Conservation (phyloP, 2,888 invertebrate species). For the Linnaemya vulpina region DNA sequence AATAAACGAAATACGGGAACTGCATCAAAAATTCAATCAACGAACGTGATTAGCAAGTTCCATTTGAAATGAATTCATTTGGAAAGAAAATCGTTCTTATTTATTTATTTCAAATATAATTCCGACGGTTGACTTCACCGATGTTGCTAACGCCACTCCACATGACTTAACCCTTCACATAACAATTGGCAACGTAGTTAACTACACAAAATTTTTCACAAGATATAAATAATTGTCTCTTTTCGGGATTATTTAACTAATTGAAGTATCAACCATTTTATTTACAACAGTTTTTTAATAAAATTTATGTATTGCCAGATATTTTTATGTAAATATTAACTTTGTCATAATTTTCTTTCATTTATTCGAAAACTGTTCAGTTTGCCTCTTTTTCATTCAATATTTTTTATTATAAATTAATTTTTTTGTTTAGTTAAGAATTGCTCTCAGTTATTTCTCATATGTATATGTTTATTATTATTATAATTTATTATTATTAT, state of each 20-base stretch:
- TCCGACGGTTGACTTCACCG: too few relatives aligned
- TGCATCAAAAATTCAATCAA: too few relatives aligned
- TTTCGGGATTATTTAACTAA: not conserved
- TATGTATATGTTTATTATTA: constrained; percentile 48
- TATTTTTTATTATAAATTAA: constrained; percentile 49
- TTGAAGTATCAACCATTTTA: constrained; percentile 36
- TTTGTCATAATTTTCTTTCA: constrained; percentile 68
- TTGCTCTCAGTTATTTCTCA: constrained; percentile 64
- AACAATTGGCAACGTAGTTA: too few relatives aligned
- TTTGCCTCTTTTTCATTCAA: constrained; percentile 67
- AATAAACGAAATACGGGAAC: too few relatives aligned
- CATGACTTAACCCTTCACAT: too few relatives aligned
- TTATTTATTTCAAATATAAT: too few relatives aligned
- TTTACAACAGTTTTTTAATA: constrained; percentile 29
- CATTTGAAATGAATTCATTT: too few relatives aligned
- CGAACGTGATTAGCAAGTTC: too few relatives aligned
- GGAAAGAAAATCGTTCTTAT: too few relatives aligned
- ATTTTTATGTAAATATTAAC: constrained; percentile 16
- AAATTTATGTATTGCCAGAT: constrained; percentile 64
- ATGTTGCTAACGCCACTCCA: too few relatives aligned
- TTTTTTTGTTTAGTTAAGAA: constrained; percentile 61
- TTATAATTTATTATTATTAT: constrained; percentile 73
- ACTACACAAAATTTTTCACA: too few relatives aligned
- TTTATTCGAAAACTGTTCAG: constrained; percentile 67
- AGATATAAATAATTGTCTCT: not conserved